These are phyloP conservation scores for Tanaodytes sp. DNA, from an alignment of 2,888 invertebrate species.

Conservation along the genomic window DNA sequence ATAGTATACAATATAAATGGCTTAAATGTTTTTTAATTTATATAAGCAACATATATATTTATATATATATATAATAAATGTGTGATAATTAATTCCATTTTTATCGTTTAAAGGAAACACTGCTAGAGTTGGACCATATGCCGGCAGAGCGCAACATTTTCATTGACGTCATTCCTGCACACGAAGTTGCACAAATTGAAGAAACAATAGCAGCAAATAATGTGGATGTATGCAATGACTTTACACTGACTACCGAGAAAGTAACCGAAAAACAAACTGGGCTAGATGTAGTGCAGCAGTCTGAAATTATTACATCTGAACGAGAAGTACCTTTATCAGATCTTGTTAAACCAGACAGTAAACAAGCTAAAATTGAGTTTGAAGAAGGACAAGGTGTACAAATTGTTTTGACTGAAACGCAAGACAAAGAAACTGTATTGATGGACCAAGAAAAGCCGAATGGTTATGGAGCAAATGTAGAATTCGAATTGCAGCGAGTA, in stretches of 20 bases:
- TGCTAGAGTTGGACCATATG: conserved; percentile 58
- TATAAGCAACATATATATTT: no score
- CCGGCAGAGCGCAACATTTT: conserved; percentile 57
- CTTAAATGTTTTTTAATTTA: no score
- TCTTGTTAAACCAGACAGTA: conserved; percentile 75
- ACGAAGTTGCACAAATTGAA: conserved; percentile 67
- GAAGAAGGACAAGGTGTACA: conserved; percentile 77
- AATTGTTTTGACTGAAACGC: conserved; percentile 74
- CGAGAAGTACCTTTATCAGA: conserved; percentile 74
- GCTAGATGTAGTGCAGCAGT: conserved; percentile 73
- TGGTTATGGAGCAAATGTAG: conserved; percentile 61
- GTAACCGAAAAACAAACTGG: conserved; percentile 71
- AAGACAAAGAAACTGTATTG: conserved; percentile 68
- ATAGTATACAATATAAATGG: no score
- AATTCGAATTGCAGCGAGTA: conserved; percentile 62
- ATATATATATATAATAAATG: no score
- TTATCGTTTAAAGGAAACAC: conserved; percentile 57
- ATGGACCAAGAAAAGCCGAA: conserved; percentile 59
- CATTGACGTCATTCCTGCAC: conserved; percentile 62
- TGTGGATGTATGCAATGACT: conserved; percentile 67
- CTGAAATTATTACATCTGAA: conserved; percentile 74
- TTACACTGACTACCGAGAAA: conserved; percentile 62
- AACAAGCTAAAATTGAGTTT: conserved; percentile 74
- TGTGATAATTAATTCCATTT: no score
- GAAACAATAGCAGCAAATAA: conserved; percentile 65